Conservation (phyloP, 2,888 invertebrate species). For the Diploptera punctata region DNA sequence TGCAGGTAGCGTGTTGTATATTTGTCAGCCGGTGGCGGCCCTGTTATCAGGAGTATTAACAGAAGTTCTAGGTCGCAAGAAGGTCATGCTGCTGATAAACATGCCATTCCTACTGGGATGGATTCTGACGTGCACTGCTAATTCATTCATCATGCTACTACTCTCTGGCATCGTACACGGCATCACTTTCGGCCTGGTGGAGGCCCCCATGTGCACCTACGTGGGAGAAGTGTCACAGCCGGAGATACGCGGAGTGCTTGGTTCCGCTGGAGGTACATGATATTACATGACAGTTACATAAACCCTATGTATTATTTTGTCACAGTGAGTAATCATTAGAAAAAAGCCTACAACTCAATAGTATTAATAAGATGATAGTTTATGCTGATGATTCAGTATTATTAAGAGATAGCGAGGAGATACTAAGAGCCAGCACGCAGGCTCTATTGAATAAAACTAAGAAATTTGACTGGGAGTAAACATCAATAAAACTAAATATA, state of each 20-base stretch:
- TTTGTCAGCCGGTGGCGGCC: slow-evolving; percentile 66
- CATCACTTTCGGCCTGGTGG: slow-evolving; percentile 65
- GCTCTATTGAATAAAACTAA: no score
- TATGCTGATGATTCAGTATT: no score
- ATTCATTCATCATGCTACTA: slow-evolving; percentile 59
- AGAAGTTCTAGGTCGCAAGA: slow-evolving; percentile 62
- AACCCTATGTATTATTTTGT: no score
- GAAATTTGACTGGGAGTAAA: no score
- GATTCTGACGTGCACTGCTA: slow-evolving; percentile 61
- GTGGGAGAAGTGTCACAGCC: slow-evolving; percentile 66
- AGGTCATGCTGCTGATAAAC: slow-evolving; percentile 62
- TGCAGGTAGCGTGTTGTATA: slow-evolving; percentile 63
- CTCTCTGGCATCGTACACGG: slow-evolving; percentile 62
- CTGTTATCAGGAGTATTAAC: slow-evolving; percentile 62
- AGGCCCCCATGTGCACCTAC: slow-evolving; percentile 64
- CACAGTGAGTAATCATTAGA: no score
- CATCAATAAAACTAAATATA: no score
- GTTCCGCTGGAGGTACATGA: slow-evolving; percentile 55
- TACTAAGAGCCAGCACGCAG: no score
- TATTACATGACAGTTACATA: no score
- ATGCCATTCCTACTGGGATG: slow-evolving; percentile 64
- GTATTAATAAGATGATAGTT: no score
- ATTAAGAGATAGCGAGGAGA: no score
- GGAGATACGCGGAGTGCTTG: slow-evolving; percentile 60
- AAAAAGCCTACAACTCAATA: no score